Base-by-base conservation (phyloP, 2,113 vertebrate genomes). In the Trichechus manatus region DNA sequence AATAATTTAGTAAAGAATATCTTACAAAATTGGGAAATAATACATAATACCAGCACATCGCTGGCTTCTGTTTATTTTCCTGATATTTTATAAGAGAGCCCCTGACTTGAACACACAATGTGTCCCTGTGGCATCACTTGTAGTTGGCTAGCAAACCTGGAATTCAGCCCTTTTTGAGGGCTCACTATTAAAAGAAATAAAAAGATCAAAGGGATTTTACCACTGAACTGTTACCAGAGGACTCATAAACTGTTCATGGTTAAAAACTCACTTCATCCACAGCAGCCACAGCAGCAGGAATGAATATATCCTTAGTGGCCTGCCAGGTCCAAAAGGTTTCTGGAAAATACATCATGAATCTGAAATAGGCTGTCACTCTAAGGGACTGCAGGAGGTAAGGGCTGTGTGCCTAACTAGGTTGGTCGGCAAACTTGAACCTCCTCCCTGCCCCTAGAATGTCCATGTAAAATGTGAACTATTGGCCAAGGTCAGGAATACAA, bases 271-370 rank as follows among this genome's bases (percentile, higher is more conserved):
- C 63, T 83, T 95, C 9, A 77, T n/a, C 61, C 68, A 33, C 10
- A 77, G 47, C 31, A 78, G 78, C 14, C 89, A n/a, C 22, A 64
- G 44, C n/a, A 95, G 84, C 53, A 91, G 42, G 70, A 42, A n/a
- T 6, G 36, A 63, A 11, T 1, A 27, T 6, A 72, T 39, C 53
- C 56, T 94, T 3, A 87, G n/a, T 10, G 17, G 56, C 56, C 87
- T 86, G 80, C 47, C 47, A 77, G 42, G 59, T 87, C 50, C 64
- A 89, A 80, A 84, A 80, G 75, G 47, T 72, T 56, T 64, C 91
- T 89, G 33, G 63, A 85, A 91, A 87, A 92, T 63, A 33, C 0
- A 78, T 68, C 84, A 74, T 85, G 95, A 94, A 95, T 85, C 56
- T 27, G 9, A 92, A 92, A 82, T 15, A 53, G 22, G 42, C 75